Base-by-base conservation (phyloP, 1,140 invertebrate genomes). In the Drosophila lowei region DNA sequence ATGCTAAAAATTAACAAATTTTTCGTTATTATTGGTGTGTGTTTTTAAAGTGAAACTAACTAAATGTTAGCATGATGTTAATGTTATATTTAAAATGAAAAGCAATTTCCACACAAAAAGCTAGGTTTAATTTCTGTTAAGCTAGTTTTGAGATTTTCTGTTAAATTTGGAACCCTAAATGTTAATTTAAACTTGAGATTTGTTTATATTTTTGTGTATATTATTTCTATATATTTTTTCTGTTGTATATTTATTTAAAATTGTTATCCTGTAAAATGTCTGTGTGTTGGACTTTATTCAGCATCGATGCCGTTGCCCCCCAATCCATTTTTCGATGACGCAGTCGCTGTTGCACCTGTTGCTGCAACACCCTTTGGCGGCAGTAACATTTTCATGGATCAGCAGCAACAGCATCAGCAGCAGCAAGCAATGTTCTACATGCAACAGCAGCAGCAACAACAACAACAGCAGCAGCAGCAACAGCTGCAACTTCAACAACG, bases 261-360 rank as follows among this genome's bases (percentile, higher is more conserved):
- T 54, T 23, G 41, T 54, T 30, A 42, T 56, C 61, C 54, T 65
- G 38, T 54, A 65, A 65, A 66, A 46, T 46, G 15, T 77, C 50
- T 74, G 62, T 73, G 67, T 77, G 67, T 81, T 67, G 64, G 52
- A 62, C 62, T 71, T 52, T 49, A 57, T 72, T 67, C 64, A 85
- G 77, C 59, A 30, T 67, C 65, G 34, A 53, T 63, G 59, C 55
- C 74, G 56, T 80, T 91, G 68, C 85, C 89, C 72, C 85, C 89
- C 72, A 91, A 91, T 85, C 90, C 90, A 50, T 91, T 91, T 80
- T 90, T 85, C 28, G 90, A 91, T 66, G 78, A 86, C 50, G 44
- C 30, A 42, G 48, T 50, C 54, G 43, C 44, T 77, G 55, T 56
- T 63, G 61, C 60, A 74, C 46, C 64, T 70, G 62, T 56, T 67